Base-by-base conservation (phyloP, 2,797 vertebrate genomes). In the Glyptemys insculpta region DNA sequence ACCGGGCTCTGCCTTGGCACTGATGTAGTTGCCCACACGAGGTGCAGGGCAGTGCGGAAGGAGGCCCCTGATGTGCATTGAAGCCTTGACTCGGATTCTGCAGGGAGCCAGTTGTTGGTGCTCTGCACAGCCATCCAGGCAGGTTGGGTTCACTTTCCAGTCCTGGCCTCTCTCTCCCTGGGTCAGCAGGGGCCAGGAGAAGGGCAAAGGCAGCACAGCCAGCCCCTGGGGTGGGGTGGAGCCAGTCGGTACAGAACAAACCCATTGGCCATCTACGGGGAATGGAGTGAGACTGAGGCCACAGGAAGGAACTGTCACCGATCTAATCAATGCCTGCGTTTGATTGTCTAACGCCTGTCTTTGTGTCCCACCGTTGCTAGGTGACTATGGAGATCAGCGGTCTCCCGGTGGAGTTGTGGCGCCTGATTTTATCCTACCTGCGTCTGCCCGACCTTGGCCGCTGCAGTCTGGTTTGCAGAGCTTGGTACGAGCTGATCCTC, bases 381-480 rank as follows among this genome's bases (percentile, higher is more conserved):
- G 96, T 94, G 96, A 97, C 16, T 19, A 99, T 99, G 99, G 99
- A 99, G 97, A 97, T 98, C 56, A 93, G 98, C 2, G 95, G 97
- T 89, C 98, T 99, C 91, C 99, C 98, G 0, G 95, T 98, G 97
- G 99, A 99, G 98, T 97, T 99, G 90, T 99, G 99, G 99, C 98
- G 98, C 94, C 97, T 99, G 79, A 99, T 99, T 91, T 93, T 99
- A 84, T 99, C 99, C 83, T 99, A 99, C 93, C 97, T 99, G 41
- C 98, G 98, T 72, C 98, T 99, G 62, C 98, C 99, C 0, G 99
- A 99, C 97, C 98, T 99, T 94, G 98, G 99, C 89, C 99, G 98
- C 93, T 99, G 99, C 98, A 99, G 99, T 97, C 97, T 98, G 97
- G 99, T 99, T 89, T 99, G 99, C 97, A 98, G 98, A 47, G 98